Conservation (phyloP, 2,888 invertebrate species). For the Plebejus anna region DNA sequence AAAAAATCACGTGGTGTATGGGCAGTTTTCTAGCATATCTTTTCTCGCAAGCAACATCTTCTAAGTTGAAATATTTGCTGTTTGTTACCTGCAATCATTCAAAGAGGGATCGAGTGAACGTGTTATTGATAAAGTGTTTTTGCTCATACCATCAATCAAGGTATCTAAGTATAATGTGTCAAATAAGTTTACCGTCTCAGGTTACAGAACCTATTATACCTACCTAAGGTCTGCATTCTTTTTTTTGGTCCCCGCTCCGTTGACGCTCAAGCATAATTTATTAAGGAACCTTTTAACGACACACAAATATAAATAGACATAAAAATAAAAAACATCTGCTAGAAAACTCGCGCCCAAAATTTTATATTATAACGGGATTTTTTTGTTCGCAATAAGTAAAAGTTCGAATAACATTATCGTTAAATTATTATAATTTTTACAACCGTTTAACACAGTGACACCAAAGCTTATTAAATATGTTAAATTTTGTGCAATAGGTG, state of each 20-base stretch:
- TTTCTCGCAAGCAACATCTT: not conserved
- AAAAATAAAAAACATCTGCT: slow-evolving; percentile 14
- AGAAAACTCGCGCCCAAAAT: not conserved
- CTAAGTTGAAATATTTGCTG: not conserved
- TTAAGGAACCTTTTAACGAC: slow-evolving; percentile 14
- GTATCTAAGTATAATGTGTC: slow-evolving; percentile 57
- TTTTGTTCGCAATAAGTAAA: not conserved
- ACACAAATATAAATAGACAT: not conserved
- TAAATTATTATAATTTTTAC: slow-evolving; percentile 2
- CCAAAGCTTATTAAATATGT: not conserved
- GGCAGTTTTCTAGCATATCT: too few relatives aligned
- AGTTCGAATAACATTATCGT: not conserved
- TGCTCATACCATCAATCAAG: slow-evolving; percentile 59
- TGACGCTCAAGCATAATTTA: slow-evolving; percentile 10
- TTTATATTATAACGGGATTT: not conserved
- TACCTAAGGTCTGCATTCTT: slow-evolving; percentile 30
- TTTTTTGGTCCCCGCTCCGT: not conserved
- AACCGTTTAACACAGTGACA: not conserved
- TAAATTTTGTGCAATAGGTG: not conserved
- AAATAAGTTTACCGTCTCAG: slow-evolving; percentile 42
- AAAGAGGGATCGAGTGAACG: not conserved
- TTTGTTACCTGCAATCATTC: not conserved
- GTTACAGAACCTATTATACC: slow-evolving; percentile 40
- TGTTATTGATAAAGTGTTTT: slow-evolving; percentile 36
- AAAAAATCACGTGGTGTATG: too few relatives aligned